Conservation (phyloP, 2,888 invertebrate species). For the Eristalinus sepulchralis region DNA sequence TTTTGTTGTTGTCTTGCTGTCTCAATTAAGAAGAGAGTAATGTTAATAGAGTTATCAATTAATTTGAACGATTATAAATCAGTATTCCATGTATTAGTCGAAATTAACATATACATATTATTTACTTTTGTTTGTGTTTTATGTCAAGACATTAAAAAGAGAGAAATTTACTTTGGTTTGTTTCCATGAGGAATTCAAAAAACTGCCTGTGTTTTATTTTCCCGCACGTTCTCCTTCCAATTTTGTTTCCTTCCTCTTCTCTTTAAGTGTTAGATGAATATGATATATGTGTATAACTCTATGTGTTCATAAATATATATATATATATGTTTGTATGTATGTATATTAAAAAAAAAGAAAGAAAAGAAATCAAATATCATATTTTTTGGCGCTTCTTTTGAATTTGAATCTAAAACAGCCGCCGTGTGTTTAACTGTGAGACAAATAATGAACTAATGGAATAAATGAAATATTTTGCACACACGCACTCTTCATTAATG, state of each 20-base stretch:
- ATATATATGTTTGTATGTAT: slow-evolving; percentile 20
- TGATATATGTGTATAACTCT: slow-evolving; percentile 46
- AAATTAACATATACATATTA: slow-evolving; percentile 41
- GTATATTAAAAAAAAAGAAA: background rate
- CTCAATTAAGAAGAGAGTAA: background rate
- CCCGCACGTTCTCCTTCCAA: background rate
- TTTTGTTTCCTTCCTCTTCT: slow-evolving; percentile 34
- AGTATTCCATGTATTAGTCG: slow-evolving; percentile 68
- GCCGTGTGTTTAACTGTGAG: background rate
- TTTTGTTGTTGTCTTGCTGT: slow-evolving; percentile 37
- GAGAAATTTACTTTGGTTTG: slow-evolving; percentile 50
- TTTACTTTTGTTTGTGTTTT: slow-evolving; percentile 30
- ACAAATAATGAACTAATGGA: slow-evolving; percentile 3
- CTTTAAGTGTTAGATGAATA: slow-evolving; percentile 55
- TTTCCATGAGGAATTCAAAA: slow-evolving; percentile 39
- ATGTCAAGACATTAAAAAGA: slow-evolving; percentile 31
- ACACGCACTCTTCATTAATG: background rate
- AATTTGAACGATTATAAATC: slow-evolving; percentile 49
- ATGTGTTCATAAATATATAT: slow-evolving; percentile 57
- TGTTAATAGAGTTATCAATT: slow-evolving; percentile 2
- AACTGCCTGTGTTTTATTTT: slow-evolving; percentile 69
- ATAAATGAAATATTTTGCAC: background rate
- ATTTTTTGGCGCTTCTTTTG: slow-evolving; percentile 36
- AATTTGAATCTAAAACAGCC: background rate
- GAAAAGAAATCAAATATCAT: slow-evolving; percentile 18